Evolutionary conservation across 1,140 invertebrate genomes (phyloP).

Genomic region (Nasonia vitripennis): DNA sequence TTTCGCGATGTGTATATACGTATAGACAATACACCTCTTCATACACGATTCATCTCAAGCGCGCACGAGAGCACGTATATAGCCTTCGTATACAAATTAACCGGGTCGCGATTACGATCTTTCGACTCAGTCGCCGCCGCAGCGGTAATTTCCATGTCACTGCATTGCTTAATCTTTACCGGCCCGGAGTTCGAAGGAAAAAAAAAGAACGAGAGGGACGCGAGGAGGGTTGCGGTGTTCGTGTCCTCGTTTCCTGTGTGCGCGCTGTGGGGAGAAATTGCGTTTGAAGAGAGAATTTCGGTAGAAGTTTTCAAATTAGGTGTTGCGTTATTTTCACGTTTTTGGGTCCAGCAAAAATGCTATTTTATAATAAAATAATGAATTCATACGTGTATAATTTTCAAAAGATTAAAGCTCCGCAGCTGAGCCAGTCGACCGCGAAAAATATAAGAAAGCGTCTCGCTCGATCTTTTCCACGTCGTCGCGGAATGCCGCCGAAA

Average conservation of each 20-base stretch:
- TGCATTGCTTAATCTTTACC: conserved; percentile 10
- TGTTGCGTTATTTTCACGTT: no score
- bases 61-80: background rate
- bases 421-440: no score
- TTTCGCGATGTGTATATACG: background rate
- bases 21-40: background rate
- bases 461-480: no score
- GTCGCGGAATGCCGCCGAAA: no score
- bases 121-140: background rate
- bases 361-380: no score
- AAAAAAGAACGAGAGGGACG: background rate
- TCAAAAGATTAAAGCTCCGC: no score
- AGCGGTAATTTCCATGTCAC: conserved; percentile 18
- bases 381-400: no score
- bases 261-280: background rate
- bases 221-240: background rate
- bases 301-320: background rate
- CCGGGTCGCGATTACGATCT: conserved; percentile 25
- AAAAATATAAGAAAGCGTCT: no score
- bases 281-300: background rate
- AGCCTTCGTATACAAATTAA: conserved; percentile 11
- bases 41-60: background rate
- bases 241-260: background rate
- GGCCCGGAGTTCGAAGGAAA: background rate
- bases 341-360: no score